Evolutionary conservation across 2,888 invertebrate species (phyloP), one percentile per base, ranked within the genome.

Genomic region (Pasiphila rectangulata): DNA sequence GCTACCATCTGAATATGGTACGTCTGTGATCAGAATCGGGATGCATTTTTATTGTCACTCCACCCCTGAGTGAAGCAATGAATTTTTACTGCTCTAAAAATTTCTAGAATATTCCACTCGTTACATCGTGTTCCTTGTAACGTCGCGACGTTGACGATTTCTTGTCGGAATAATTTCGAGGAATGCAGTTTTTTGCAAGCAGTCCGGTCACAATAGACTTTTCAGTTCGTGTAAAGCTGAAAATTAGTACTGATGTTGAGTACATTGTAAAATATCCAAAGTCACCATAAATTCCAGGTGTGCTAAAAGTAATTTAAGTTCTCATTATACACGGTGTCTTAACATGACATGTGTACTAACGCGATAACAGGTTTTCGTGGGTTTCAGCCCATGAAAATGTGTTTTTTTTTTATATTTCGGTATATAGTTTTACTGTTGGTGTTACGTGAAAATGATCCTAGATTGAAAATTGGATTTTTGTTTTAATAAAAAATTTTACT

Each of bases 21-120:
- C 74, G 81, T 71, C 74, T 85, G 84, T 84, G 85, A 84, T 83
- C 82, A 76, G 86, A 84, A 87, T 84, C 75, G 84, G 77, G 78
- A 85, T 85, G 87, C 85, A 87, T 72, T 85, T 86, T 87, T 86
- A 86, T 84, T 85, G 83, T 84, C 81, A 81, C 74, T 73, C 66
- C 64, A 67, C 66, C 58, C 69, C 32, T 19, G 76, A 45, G 47
- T 45, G 48, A 41, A 51, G 51, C 47, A 46, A 50, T 58, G 51
- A 57, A 60, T 57, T 56, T 60, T 53, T 56, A 56, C 34, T 48
- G 41, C 46, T 16, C 36, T 50, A 50, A 58, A 55, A 51, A 48
- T 54, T 54, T 45, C 50, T 36, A 37, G 48, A 47, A 42, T 56
- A 51, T 57, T 61, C 53, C 44, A 51, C 53, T 38, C 37, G 48